Conservation (phyloP, 2,113 vertebrate genomes). For the Xenopus laevis region DNA sequence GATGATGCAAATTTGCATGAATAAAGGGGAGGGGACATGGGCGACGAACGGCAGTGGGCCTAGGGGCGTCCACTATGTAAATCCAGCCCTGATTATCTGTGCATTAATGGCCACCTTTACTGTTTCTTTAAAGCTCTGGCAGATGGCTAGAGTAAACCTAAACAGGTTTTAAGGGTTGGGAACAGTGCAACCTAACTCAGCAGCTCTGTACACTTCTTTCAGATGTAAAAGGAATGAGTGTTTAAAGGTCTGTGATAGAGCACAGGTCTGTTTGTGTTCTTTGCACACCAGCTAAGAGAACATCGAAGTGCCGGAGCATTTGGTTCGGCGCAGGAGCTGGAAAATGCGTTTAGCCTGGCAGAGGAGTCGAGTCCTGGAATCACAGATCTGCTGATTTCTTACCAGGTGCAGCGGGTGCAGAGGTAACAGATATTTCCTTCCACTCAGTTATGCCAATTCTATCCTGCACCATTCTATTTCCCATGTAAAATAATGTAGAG, state of each 20-base stretch:
- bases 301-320: constrained; percentile 37
- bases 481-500: too few relatives aligned
- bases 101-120: too few relatives aligned
- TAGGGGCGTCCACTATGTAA: too few relatives aligned
- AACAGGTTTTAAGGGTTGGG: too few relatives aligned
- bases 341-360: constrained; percentile 91
- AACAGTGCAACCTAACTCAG: too few relatives aligned
- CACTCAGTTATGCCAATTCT: not conserved
- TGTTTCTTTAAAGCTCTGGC: too few relatives aligned
- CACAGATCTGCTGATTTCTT: constrained; percentile 86
- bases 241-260: not conserved
- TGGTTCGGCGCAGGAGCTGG: constrained; percentile 85
- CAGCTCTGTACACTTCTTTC: not conserved
- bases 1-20: too few relatives aligned
- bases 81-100: too few relatives aligned
- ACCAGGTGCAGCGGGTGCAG: constrained; percentile 88
- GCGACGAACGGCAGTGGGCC: too few relatives aligned
- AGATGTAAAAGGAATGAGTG: too few relatives aligned
- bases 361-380: constrained; percentile 94
- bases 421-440: constrained; percentile 62
- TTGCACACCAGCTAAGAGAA: constrained; percentile 15
- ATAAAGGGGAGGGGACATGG: too few relatives aligned
- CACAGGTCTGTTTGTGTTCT: not conserved
- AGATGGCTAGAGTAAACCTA: too few relatives aligned
- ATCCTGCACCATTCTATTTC: not conserved